Evolutionary conservation across 1,140 invertebrate genomes (phyloP).

Genomic region (Campodea augens): DNA sequence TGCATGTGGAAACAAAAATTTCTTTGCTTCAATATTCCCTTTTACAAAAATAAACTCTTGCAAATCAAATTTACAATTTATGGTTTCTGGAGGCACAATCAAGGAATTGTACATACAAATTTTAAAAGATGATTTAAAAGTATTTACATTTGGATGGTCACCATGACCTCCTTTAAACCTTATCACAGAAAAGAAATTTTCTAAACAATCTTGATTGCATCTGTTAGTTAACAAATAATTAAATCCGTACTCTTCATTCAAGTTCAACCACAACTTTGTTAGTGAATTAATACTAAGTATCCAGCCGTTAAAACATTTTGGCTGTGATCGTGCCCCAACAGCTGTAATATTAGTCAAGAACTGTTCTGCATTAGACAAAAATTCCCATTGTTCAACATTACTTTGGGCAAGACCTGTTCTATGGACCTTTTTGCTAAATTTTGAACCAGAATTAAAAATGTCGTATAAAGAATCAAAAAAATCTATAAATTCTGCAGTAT

Average conservation of each 20-base stretch:
- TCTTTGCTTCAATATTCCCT: too few relatives aligned
- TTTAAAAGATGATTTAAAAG: neutral
- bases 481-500: neutral
- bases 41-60: too few relatives aligned
- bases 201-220: neutral
- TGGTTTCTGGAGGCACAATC: too few relatives aligned
- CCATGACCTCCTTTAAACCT: neutral
- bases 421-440: neutral
- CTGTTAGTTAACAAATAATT: neutral
- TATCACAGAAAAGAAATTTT: neutral
- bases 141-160: neutral
- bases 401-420: neutral
- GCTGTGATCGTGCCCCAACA: neutral
- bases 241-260: neutral
- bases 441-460: neutral
- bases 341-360: neutral
- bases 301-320: neutral
- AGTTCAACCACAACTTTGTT: neutral
- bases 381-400: neutral
- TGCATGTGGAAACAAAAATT: too few relatives aligned
- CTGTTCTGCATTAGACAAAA: neutral
- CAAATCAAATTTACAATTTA: too few relatives aligned
- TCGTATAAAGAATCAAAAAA: neutral
- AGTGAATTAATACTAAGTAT: neutral
- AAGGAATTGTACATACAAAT: too few relatives aligned